These are phyloP conservation scores for Dermatemys mawii DNA, from an alignment of 2,113 vertebrate species.

Conservation along the genomic window DNA sequence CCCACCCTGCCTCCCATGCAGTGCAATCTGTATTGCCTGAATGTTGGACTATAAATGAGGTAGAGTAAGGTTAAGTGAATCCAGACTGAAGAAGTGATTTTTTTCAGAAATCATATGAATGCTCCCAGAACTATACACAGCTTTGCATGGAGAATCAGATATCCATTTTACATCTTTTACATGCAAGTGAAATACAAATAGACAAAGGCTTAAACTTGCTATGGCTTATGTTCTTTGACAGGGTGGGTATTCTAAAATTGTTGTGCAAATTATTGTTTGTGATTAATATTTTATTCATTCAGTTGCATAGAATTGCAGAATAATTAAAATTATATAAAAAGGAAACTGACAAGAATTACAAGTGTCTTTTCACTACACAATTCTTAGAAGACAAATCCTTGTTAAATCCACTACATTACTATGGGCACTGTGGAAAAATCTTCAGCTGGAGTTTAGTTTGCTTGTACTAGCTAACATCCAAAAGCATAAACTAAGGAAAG, in stretches of 20 bases:
- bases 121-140: neutral
- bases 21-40: neutral
- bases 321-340: neutral
- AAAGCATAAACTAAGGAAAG: neutral
- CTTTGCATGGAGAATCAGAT: neutral
- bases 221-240: neutral
- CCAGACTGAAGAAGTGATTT: neutral
- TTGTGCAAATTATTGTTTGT: neutral
- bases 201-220: neutral
- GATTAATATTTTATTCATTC: neutral
- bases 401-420: neutral
- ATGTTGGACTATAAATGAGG: neutral
- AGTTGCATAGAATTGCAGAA: neutral
- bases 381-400: neutral
- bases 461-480: neutral
- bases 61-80: neutral
- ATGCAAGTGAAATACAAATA: neutral
- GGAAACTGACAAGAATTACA: neutral
- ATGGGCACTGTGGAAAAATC: neutral
- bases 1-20: neutral
- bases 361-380: neutral
- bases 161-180: neutral
- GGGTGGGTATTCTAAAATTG: neutral
- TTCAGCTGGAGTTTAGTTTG: too few species aligned
- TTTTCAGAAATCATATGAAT: neutral